phyloP scores from a whole-genome alignment of 1,140 invertebrate genomes.

The Acromyrmex charruanus region DNA sequence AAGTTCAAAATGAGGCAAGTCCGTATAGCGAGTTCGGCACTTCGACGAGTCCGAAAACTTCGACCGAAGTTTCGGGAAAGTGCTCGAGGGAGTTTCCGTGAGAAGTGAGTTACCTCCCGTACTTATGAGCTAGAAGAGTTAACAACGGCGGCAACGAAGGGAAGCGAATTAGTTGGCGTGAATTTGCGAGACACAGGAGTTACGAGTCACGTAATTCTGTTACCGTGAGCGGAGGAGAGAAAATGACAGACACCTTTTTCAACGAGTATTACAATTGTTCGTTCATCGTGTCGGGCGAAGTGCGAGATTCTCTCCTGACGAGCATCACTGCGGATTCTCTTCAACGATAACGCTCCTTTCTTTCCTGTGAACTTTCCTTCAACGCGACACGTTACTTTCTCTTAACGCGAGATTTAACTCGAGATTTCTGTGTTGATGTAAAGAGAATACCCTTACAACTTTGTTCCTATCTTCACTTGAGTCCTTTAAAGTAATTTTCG shows the following conservation, averaged over 20 bases:
- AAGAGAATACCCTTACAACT: too few relatives aligned
- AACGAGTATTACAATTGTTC: conserved; percentile 12
- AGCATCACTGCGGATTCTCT: not conserved
- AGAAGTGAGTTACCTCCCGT: conserved; percentile 15
- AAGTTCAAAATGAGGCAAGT: conserved; percentile 18
- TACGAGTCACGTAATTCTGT: conserved; percentile 30
- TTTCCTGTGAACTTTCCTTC: conserved; percentile 20
- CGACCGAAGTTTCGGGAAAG: not conserved
- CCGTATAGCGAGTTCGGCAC: conserved; percentile 14
- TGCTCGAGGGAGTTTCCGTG: too few relatives aligned
- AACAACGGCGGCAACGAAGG: not conserved
- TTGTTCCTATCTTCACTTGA: too few relatives aligned
- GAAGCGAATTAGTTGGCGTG: conserved; percentile 12
- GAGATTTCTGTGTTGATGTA: not conserved
- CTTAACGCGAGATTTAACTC: not conserved
- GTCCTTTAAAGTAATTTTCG: too few relatives aligned
- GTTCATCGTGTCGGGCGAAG: not conserved
- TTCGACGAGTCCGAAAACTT: conserved; percentile 37
- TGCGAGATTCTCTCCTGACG: conserved; percentile 1
- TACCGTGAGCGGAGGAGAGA: not conserved
- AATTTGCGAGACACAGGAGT: conserved; percentile 32
- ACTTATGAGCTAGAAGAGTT: not conserved
- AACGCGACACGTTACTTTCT: not conserved
- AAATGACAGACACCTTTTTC: not conserved
- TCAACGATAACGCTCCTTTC: not conserved